Base-by-base conservation (phyloP, 30 jellyfish, hydroid and myxozoan species). In the Aurelia sp. region DNA sequence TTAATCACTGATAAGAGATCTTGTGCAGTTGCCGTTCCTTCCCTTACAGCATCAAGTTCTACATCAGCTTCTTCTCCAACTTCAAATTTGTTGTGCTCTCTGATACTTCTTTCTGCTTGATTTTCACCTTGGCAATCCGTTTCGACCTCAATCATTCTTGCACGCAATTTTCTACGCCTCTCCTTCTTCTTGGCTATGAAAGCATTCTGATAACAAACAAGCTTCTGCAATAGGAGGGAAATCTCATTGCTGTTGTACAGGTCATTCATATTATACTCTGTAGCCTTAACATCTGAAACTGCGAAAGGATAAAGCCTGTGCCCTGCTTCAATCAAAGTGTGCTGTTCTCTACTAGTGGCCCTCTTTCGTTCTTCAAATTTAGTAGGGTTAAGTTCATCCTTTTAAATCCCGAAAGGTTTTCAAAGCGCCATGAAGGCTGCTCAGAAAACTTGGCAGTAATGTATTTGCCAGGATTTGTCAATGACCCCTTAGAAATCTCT, bases 381-480 rank as follows among this genome's bases (percentile, higher is more conserved):
- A 12, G 83, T 63, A 22, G 84, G 85, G 66, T 86, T 89, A 20
- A 86, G 20, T n/a, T n/a, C n/a, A n/a, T n/a, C n/a, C n/a, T n/a
- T n/a, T n/a, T n/a, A n/a, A n/a, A n/a, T n/a, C n/a, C 50, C 10
- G 44, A 40, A 10, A 70, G 75, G 65, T 86, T 86, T 30, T 18
- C 55, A 31, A 86, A 75, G 17, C 95, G 62, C 95, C 89, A 75
- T 12, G 85, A 7, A 35, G 75, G 41, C 70, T 86, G 85, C 78
- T 74, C 69, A 38, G 78, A 38, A 52, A 74, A 86, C 48, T 86
- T 55, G 13, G 40, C 41, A 3, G 83, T 57, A 13, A 86, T 41
- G 15, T 24, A 9, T 33, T 17, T 38, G 30, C 66, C 90, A 38
- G 30, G 58, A 18, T 35, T 63, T 22, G 4, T 19, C 50, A 76